Percentiles rank a stretch among this genome's conserved stretches.
Evolutionary conservation across 2,797 vertebrate genomes (phyloP).

Genomic region (Todus mexicanus): DNA sequence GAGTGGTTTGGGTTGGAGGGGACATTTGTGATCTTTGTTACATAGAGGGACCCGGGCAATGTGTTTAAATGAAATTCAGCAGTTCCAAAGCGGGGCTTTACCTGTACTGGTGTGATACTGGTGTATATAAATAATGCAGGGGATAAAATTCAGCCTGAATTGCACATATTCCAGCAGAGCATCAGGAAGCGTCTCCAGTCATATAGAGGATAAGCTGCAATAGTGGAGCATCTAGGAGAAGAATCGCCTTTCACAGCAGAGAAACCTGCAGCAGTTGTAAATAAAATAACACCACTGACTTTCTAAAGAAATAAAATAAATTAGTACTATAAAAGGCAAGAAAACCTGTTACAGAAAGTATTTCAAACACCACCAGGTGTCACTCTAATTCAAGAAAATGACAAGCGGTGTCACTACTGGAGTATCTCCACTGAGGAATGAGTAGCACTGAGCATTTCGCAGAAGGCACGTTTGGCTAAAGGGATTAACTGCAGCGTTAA

Average conservation of each 20-base stretch:
- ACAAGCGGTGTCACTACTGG: neutral
- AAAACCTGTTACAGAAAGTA: neutral
- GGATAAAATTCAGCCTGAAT: neutral
- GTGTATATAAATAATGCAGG: neutral
- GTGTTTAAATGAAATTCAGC: neutral
- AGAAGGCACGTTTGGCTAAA: neutral
- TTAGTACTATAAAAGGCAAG: neutral
- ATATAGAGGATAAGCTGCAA: neutral
- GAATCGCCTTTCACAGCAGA: neutral
- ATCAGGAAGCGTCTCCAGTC: accelerated
- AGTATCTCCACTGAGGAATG: accelerated
- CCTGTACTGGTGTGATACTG: neutral
- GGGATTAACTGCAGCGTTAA: neutral
- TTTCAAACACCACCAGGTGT: slow-evolving; percentile 23
- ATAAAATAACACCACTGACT: neutral
- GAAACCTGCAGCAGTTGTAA: neutral
- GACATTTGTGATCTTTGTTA: neutral
- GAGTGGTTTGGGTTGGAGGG: no score
- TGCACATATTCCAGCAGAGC: neutral
- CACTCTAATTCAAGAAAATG: neutral
- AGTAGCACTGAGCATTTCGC: neutral
- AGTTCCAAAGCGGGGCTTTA: neutral
- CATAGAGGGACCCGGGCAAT: neutral
- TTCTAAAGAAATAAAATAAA: neutral
- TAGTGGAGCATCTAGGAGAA: neutral